Evolutionary conservation across 2,113 vertebrate species (phyloP), one percentile per base, ranked within the genome.

Genomic region (Carassius carassius): DNA sequence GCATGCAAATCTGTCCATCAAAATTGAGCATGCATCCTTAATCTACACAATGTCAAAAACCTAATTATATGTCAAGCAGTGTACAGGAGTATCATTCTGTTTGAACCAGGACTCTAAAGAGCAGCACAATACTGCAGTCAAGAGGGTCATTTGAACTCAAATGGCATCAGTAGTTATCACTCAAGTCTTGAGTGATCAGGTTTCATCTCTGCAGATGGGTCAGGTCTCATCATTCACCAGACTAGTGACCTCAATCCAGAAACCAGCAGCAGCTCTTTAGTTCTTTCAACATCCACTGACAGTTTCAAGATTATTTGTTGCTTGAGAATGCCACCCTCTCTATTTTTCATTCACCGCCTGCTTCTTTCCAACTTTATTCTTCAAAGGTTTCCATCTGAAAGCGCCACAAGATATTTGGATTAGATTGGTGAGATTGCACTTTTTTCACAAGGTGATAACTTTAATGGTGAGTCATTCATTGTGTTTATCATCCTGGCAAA

Each of bases 391-490:
- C 32, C 44, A 69, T 70, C 37, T 35, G 5, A 21, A 62, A 69
- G 35, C 0, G 21, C 25, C 83, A 78, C 8, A 35, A 41, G 19
- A 80, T 62, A 82, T 72, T 62, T 70, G 37, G n/a, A 77, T 77
- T 84, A 16, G 78, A 81, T 77, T 70, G 29, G 37, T 82, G 72
- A 84, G 70, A 58, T 84, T 49, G 37, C 70, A 77, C 35, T 74
- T 80, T 87, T 80, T 78, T 81, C 73, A 32, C 35, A 47, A 7
- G 73, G 8, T 65, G 35, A 67, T 58, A 78, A 19, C 35, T 41
- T 60, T 37, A 29, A 25, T 65, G 25, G 12, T 23, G 69, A 58
- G 82, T 81, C 72, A 70, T 49, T 78, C 41, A 65, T 87, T 21
- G 6, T 49, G 35, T 74, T 72, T 63, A 82, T 67, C 25, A 54